Evolutionary conservation across 2,797 vertebrate species (phyloP), one percentile per base, ranked within the genome.

Genomic region (Coranthus polyacanthus): DNA sequence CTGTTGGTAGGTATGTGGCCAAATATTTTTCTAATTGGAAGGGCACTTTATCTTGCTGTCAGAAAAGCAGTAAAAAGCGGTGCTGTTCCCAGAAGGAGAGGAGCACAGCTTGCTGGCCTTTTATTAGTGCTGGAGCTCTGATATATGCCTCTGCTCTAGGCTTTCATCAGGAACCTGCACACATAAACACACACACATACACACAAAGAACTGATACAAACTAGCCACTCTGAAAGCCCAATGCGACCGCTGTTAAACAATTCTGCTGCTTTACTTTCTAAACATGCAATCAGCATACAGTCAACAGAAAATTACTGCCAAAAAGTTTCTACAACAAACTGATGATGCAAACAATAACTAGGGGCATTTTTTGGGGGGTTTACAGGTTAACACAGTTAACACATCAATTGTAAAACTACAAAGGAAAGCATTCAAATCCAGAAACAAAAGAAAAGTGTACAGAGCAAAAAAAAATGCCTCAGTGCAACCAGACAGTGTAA

Each of bases 11-110:
- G 90, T 93, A 93, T 90, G 91, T 79, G 88, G 85, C 90, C 90
- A 93, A 94, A 94, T 94, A 94, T 94, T 94, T 94, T 94, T 95
- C 90, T 94, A 94, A 95, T 94, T 94, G 94, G 93, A 93, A 86
- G 88, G 91, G 90, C 91, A 92, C 92, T 95, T 93, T 89, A 93
- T 95, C 94, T 94, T 94, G 90, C 93, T 94, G 94, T 95, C 94
- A 94, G 89, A 89, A 76, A 89, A 73, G 93, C 91, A 91, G 91
- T 93, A 93, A 94, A 94, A 93, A 92, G 87, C 83, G 17, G 69
- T 43, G 59, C 79, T 81, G 91, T 89, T 94, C 92, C 92, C 93
- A 92, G 90, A 94, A 93, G 91, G 88, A 93, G 85, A 88, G 86
- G 79, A 89, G 89, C 92, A 79, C 88, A 89, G 89, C 89, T 91